phyloP scores from a whole-genome alignment of 2,797 vertebrate species.

The Neosilurus hyrtlii region DNA sequence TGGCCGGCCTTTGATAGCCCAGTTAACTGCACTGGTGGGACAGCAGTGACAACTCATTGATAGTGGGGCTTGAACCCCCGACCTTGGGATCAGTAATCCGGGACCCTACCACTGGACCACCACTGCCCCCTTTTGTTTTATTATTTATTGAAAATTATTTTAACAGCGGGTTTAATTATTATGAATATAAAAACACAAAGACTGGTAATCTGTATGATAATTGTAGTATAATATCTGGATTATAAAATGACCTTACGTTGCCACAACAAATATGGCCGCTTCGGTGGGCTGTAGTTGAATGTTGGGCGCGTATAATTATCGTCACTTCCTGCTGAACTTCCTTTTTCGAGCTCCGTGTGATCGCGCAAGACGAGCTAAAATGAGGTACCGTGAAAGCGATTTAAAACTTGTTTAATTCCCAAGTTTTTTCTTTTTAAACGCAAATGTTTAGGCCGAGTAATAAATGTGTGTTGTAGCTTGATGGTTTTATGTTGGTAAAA shows the following conservation, averaged over 20 bases:
- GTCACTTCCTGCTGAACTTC: conserved; percentile 61
- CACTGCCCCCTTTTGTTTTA: too few relatives aligned
- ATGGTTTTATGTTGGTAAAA: background rate
- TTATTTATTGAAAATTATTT: background rate
- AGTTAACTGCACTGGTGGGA: too few relatives aligned
- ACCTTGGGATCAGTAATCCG: too few relatives aligned
- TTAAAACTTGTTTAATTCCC: background rate
- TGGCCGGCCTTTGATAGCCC: too few relatives aligned
- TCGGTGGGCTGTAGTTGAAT: conserved; percentile 27
- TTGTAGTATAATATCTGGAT: background rate
- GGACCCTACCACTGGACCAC: too few relatives aligned
- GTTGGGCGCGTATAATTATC: conserved; percentile 57
- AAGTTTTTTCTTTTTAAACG: background rate
- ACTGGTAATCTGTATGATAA: background rate
- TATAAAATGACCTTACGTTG: background rate
- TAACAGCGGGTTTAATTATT: background rate
- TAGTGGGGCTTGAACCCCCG: too few relatives aligned
- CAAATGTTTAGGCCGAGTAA: background rate
- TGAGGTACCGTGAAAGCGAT: conserved; percentile 66
- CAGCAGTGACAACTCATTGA: too few relatives aligned
- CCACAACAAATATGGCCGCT: conserved; percentile 59
- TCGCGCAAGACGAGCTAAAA: conserved; percentile 57
- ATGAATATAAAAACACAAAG: background rate
- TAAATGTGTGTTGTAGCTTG: background rate
- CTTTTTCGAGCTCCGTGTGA: conserved; percentile 69